Evolutionary conservation across 1,140 invertebrate species (phyloP), one percentile per base, ranked within the genome.

Genomic region (Neoseiulus cucumeris): DNA sequence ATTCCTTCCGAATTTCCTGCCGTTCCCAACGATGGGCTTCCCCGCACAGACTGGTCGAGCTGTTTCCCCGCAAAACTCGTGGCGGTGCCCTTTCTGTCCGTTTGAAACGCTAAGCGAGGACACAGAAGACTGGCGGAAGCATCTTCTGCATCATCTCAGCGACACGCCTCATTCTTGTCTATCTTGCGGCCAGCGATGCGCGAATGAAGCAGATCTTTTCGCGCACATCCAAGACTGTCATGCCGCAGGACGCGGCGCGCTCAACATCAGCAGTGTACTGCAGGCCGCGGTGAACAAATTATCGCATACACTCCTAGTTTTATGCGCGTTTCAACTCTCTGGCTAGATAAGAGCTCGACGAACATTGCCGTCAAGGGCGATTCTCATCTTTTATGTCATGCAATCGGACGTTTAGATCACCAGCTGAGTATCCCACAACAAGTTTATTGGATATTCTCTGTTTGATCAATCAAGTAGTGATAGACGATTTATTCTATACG

Each of bases 251-350:
- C 20, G n/a, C 44, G 29, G 20, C 30, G 9, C 17, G 17, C n/a
- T 66, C 22, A 25, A 41, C 42, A 17, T 67, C 12, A 44, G 33
- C 39, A 66, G 30, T 65, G 42, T 67, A 17, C 45, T 67, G 25
- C 65, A 25, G 22, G 65, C 18, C 30, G 47, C 44, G 7, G 65
- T 55, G 18, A 66, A 30, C 66, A 67, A 25, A 42, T 66, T 39
- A 39, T 39, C 33, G 33, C 33, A 39, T 9, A 39, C 33, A 9
- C 33, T 39, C 9, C 33, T 39, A 39, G 33, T 39, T 4, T 39
- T 39, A 9, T 39, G 33, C 33, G 33, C 33, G 33, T 39, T 39
- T 39, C 33, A 39, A 9, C 4, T 39, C 4, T 39, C 33, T 39
- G 33, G 33, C 33, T 39, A 39, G 33, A 39, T 39, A 9, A 39